Conservation (phyloP, 1,140 invertebrate species). For the Musca vetustissima region DNA sequence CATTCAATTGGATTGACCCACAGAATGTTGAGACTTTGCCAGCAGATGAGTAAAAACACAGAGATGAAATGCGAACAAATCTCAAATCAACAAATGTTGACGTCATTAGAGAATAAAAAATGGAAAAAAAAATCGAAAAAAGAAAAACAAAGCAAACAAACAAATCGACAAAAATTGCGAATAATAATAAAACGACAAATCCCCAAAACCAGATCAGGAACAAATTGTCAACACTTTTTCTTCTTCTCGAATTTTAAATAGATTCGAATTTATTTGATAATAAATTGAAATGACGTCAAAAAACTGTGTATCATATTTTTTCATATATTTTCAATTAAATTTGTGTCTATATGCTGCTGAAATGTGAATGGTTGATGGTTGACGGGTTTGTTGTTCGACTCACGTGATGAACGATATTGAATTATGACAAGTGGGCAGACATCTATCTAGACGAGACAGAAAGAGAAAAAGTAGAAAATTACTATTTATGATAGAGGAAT, state of each 20-base stretch:
- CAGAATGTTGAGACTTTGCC: neutral
- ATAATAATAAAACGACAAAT: too few species aligned
- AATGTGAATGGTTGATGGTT: neutral
- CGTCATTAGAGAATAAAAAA: neutral
- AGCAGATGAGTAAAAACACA: too few species aligned
- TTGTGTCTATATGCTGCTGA: neutral
- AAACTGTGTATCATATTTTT: neutral
- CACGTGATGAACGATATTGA: constrained; percentile 10
- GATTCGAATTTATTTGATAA: constrained; percentile 9
- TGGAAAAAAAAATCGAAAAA: neutral
- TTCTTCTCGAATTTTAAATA: too few species aligned
- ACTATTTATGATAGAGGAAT: too few species aligned
- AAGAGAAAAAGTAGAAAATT: too few species aligned
- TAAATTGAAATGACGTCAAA: constrained; percentile 9
- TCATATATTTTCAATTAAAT: neutral
- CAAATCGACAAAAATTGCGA: too few species aligned
- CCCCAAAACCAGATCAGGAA: neutral
- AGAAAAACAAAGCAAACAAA: neutral
- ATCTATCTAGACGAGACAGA: too few species aligned
- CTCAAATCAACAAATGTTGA: neutral
- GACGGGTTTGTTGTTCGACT: neutral
- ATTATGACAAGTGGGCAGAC: neutral
- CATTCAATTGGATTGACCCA: constrained; percentile 13
- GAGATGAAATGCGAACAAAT: too few species aligned
- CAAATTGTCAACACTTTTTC: constrained; percentile 5